Conservation (phyloP, 2,797 vertebrate species). For the Tauraco hartlaubi region DNA sequence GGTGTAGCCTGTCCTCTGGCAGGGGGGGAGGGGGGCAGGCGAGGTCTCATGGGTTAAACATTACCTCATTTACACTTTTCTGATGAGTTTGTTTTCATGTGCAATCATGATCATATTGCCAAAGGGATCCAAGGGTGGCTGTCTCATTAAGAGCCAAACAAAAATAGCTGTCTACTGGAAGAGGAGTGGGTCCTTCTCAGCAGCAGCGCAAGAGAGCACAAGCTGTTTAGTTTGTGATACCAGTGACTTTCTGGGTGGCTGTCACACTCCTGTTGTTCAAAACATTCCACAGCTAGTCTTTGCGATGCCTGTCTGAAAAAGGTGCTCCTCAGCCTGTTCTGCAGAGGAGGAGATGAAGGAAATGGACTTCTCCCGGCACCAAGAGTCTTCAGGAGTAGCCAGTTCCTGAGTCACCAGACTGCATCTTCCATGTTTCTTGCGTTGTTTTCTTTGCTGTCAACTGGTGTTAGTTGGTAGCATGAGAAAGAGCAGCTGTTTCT, state of each 20-base stretch:
- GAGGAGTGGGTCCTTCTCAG: not conserved
- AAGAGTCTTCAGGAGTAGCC: not conserved
- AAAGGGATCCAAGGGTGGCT: not conserved
- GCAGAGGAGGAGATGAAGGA: not conserved
- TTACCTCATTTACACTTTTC: slow-evolving; percentile 52
- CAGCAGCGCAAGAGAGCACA: not conserved
- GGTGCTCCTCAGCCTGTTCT: not conserved
- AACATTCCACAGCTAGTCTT: not conserved
- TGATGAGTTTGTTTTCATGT: slow-evolving; percentile 34
- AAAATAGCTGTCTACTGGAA: not conserved
- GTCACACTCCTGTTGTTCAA: not conserved
- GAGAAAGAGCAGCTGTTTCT: not conserved
- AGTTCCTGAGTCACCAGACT: not conserved
- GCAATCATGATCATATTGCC: not conserved
- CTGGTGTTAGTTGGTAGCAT: not conserved
- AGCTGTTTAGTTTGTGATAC: not conserved
- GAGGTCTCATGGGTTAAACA: slow-evolving; percentile 37
- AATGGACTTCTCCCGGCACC: not conserved
- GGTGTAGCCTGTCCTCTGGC: slow-evolving; percentile 67
- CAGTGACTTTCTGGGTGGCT: not conserved
- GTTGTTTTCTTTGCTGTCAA: not conserved
- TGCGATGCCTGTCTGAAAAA: accelerated
- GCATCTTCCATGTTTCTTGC: not conserved
- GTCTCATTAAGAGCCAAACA: not conserved
- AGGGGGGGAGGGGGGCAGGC: not conserved